Evolutionary conservation across 1,140 invertebrate species (phyloP).

Genomic region (Apis dorsata): DNA sequence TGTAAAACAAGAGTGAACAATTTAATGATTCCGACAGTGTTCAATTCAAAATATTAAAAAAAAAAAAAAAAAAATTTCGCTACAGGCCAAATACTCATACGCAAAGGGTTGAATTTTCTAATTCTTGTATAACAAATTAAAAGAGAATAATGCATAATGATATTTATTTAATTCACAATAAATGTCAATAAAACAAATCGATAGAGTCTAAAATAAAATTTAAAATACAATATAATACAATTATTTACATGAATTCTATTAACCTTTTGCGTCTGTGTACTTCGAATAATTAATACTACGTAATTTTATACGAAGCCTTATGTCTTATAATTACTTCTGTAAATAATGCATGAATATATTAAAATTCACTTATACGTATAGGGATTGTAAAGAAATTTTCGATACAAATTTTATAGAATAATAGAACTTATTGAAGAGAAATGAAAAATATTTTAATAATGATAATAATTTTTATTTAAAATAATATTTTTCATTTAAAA

Average conservation of each 20-base stretch:
- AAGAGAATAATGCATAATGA: not conserved
- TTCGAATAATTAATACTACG: conserved; percentile 11
- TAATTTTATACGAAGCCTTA: conserved; percentile 33
- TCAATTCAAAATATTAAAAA: not conserved
- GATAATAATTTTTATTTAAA: not conserved
- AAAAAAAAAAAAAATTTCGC: not conserved
- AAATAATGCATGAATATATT: conserved; percentile 27
- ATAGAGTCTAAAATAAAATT: not conserved
- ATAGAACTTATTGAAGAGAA: conserved; percentile 1
- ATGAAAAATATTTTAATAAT: conserved; percentile 9
- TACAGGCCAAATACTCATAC: not conserved
- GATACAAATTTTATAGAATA: not conserved
- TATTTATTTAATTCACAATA: not conserved
- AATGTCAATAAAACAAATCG: not conserved
- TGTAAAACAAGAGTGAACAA: not conserved
- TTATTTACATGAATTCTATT: not conserved
- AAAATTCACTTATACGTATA: not conserved
- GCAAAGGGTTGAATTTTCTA: not conserved
- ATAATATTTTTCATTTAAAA: not conserved
- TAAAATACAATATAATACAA: not conserved
- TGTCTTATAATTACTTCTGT: conserved; percentile 9
- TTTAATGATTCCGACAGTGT: not conserved
- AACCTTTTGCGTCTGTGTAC: conserved; percentile 26
- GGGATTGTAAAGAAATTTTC: not conserved
- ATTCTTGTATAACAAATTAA: not conserved